phyloP scores from a whole-genome alignment of 2,888 invertebrate species.

The Oasisia sp. region DNA sequence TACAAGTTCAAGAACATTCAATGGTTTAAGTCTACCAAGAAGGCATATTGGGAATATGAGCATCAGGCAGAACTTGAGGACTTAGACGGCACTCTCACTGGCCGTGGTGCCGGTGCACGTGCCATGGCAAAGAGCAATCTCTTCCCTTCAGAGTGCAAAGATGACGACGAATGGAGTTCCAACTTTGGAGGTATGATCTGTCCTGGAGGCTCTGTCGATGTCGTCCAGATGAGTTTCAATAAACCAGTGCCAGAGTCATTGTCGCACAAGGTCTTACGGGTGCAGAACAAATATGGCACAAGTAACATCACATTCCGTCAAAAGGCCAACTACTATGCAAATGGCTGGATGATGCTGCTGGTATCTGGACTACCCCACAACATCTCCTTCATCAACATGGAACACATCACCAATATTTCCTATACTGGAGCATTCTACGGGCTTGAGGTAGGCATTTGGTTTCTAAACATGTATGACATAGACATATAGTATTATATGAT shows the following conservation, averaged over 20 bases:
- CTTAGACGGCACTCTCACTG: slow-evolving; percentile 52
- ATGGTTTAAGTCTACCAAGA: slow-evolving; percentile 41
- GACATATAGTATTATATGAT: no score
- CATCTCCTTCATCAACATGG: slow-evolving; percentile 47
- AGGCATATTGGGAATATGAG: slow-evolving; percentile 40
- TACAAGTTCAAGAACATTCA: slow-evolving; percentile 32
- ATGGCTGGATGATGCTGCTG: slow-evolving; percentile 54
- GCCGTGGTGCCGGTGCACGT: slow-evolving; percentile 37
- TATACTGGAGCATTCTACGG: slow-evolving; percentile 47
- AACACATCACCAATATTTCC: slow-evolving; percentile 54
- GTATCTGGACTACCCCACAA: slow-evolving; percentile 43
- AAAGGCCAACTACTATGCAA: slow-evolving; percentile 52
- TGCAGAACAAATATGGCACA: background rate
- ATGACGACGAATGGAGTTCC: background rate
- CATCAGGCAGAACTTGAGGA: slow-evolving; percentile 48
- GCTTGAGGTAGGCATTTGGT: slow-evolving; percentile 38
- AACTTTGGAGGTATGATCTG: slow-evolving; percentile 11
- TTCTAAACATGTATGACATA: no score
- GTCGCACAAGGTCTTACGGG: background rate
- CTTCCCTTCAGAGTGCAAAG: background rate
- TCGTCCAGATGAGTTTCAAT: slow-evolving; percentile 22
- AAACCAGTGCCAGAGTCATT: background rate
- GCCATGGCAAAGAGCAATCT: background rate
- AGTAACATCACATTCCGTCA: slow-evolving; percentile 33
- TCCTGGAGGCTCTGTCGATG: slow-evolving; percentile 17